Conservation (phyloP, 1,140 invertebrate species). For the Drosophila sulfurigaster region DNA sequence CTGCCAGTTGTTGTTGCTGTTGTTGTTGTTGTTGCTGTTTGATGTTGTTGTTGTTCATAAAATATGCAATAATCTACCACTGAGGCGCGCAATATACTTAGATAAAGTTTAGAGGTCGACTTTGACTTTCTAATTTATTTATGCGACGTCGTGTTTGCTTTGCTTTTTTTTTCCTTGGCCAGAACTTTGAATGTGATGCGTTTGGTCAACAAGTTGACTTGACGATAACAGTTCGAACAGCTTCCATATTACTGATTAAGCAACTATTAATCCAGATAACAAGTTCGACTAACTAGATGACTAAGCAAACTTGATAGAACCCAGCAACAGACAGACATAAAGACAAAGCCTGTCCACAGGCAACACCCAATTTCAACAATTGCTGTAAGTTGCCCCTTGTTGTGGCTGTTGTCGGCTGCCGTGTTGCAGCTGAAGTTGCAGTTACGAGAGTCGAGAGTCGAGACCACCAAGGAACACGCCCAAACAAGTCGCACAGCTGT, state of each 20-base stretch:
- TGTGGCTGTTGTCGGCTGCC: not conserved
- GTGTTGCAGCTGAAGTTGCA: conserved; percentile 18
- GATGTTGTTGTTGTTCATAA: conserved; percentile 66
- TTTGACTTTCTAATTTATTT: conserved; percentile 82
- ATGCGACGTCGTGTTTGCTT: conserved; percentile 58
- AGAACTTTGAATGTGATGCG: conserved; percentile 57
- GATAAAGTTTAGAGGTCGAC: conserved; percentile 81
- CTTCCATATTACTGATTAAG: conserved; percentile 9
- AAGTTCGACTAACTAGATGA: conserved; percentile 21
- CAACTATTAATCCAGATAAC: conserved; percentile 6
- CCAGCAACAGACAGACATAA: not conserved
- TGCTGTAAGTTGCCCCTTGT: conserved; percentile 8
- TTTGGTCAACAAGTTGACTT: conserved; percentile 19
- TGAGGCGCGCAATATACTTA: conserved; percentile 60
- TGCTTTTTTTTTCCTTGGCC: conserved; percentile 50
- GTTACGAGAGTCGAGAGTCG: not conserved
- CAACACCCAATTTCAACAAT: conserved; percentile 77
- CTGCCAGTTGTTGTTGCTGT: conserved; percentile 50
- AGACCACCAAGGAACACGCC: conserved; percentile 71
- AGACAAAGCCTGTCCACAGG: conserved; percentile 36
- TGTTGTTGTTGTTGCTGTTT: conserved; percentile 35
- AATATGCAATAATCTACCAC: conserved; percentile 75
- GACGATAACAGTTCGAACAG: conserved; percentile 37
- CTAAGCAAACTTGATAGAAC: conserved; percentile 60
- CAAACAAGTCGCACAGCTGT: conserved; percentile 80